These are phyloP conservation scores for Ectemnius lituratus DNA, from an alignment of 2,888 invertebrate genomes.

Conservation along the genomic window DNA sequence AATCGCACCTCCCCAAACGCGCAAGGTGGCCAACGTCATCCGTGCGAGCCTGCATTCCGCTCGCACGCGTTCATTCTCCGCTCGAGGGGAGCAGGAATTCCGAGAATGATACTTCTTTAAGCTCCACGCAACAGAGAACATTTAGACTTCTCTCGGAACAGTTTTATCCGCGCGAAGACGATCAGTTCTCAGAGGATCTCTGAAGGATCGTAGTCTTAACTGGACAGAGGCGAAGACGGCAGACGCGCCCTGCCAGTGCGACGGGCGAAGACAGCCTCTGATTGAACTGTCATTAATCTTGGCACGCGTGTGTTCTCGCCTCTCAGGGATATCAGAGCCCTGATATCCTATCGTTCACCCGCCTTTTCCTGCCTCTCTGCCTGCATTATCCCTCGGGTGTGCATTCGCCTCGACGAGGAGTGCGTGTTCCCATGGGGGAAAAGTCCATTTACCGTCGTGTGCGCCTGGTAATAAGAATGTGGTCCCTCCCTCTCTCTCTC, in stretches of 20 bases:
- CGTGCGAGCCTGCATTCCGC: slow-evolving; percentile 1
- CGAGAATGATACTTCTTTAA: too few relatives aligned
- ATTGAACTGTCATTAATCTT: slow-evolving; percentile 21
- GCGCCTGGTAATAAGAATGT: slow-evolving; percentile 59
- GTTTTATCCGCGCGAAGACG: too few relatives aligned
- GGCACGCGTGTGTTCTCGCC: slow-evolving; percentile 15
- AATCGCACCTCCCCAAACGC: neutral
- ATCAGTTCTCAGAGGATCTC: too few relatives aligned
- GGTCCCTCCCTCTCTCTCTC: neutral
- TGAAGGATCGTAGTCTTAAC: too few relatives aligned
- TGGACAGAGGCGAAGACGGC: neutral
- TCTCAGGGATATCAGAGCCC: neutral
- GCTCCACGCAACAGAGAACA: too few relatives aligned
- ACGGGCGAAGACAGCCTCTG: slow-evolving; percentile 13
- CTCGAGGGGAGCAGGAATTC: too few relatives aligned
- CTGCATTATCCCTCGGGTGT: slow-evolving; percentile 12
- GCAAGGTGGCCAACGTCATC: neutral
- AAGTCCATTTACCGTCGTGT: slow-evolving; percentile 62
- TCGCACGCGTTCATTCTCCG: too few relatives aligned
- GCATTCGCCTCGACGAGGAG: slow-evolving; percentile 25
- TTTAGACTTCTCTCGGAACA: too few relatives aligned
- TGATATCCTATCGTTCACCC: neutral
- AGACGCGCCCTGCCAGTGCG: slow-evolving; percentile 41
- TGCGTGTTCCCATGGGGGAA: slow-evolving; percentile 39
- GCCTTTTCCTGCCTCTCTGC: neutral